These are phyloP conservation scores for Fulica atra DNA, from an alignment of 2,113 vertebrate genomes.

Conservation along the genomic window DNA sequence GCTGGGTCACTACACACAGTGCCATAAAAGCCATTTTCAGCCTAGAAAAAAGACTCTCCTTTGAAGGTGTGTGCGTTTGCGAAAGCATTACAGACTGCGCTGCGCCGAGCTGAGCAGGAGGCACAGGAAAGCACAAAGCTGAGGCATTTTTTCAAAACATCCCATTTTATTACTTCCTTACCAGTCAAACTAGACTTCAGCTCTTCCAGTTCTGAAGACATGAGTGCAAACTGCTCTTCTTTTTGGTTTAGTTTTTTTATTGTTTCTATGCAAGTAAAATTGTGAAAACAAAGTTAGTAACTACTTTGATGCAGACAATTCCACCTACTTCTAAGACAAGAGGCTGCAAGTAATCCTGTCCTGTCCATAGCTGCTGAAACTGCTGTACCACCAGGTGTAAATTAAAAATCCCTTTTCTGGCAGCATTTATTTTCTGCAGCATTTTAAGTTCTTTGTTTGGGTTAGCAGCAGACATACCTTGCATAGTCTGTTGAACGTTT, in stretches of 20 bases:
- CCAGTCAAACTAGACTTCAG: slow-evolving; percentile 77
- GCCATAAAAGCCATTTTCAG: not conserved
- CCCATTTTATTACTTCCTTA: slow-evolving; percentile 39
- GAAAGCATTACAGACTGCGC: not conserved
- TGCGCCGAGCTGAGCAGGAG: not conserved
- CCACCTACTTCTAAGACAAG: not conserved
- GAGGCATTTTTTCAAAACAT: not conserved
- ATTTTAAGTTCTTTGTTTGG: not conserved
- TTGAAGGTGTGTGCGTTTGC: not conserved
- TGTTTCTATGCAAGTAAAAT: slow-evolving; percentile 80
- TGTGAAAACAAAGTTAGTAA: slow-evolving; percentile 34
- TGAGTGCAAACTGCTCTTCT: slow-evolving; percentile 83
- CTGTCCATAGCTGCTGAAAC: not conserved
- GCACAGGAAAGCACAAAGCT: not conserved
- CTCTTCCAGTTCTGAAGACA: slow-evolving; percentile 82
- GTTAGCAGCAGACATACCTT: slow-evolving; percentile 79
- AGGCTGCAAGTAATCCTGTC: not conserved
- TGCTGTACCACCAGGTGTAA: not conserved
- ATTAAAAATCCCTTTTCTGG: not conserved
- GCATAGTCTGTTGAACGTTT: slow-evolving; percentile 82
- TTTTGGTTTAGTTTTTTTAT: slow-evolving; percentile 83
- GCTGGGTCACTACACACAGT: not conserved
- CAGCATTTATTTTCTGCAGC: not conserved
- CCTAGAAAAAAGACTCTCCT: not conserved
- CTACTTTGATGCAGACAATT: not conserved